phyloP scores from a whole-genome alignment of 2,113 vertebrate species.

The Myotis davidii region DNA sequence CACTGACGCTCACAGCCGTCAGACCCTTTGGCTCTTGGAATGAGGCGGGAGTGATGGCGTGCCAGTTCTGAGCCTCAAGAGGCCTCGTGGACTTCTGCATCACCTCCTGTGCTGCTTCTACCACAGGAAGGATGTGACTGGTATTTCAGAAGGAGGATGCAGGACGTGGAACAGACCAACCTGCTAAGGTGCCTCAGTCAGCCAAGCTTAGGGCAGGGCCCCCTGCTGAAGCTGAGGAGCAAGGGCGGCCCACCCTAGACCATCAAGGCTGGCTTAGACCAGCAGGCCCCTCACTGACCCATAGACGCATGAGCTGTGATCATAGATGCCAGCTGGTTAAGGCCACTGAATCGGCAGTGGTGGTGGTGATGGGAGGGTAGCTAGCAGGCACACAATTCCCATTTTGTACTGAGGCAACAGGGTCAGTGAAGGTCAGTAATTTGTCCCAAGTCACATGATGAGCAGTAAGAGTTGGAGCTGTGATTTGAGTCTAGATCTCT shows the following conservation, averaged over 20 bases:
- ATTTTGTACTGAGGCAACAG: neutral
- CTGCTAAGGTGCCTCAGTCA: neutral
- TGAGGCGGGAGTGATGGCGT: neutral
- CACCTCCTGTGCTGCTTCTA: neutral
- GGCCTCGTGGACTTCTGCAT: neutral
- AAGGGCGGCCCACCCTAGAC: neutral
- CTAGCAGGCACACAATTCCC: neutral
- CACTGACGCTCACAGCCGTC: neutral
- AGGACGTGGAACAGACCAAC: neutral
- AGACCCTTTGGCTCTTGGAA: neutral
- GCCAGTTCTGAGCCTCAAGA: neutral
- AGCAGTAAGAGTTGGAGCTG: neutral
- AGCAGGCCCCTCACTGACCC: neutral
- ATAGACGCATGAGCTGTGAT: neutral
- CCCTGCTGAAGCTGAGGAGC: neutral
- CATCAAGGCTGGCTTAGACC: neutral
- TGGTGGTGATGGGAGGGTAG: neutral
- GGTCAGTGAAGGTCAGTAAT: neutral
- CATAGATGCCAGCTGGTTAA: neutral
- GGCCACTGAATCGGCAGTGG: neutral
- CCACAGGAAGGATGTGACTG: neutral
- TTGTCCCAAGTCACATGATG: neutral
- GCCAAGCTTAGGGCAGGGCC: neutral
- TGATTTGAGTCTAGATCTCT: neutral
- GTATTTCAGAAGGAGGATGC: neutral